Evolutionary conservation across 2,113 vertebrate genomes (phyloP).

Genomic region (Cardinalis cardinalis): DNA sequence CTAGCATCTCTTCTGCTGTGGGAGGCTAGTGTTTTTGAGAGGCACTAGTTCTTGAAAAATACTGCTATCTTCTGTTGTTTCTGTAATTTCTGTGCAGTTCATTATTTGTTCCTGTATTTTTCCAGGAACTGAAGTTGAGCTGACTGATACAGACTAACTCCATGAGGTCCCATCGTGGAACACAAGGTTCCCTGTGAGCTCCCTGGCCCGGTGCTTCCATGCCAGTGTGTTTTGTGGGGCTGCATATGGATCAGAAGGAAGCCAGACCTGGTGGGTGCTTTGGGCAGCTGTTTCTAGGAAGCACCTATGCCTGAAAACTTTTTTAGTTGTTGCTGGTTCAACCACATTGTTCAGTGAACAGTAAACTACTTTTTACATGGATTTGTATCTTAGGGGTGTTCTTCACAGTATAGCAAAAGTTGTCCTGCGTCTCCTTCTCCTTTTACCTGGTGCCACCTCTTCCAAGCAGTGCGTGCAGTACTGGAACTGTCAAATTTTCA

Average conservation of each 20-base stretch:
- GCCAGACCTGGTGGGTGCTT: not conserved
- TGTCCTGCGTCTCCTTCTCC: not conserved
- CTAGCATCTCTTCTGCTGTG: not conserved
- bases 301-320: not conserved
- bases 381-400: not conserved
- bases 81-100: not conserved
- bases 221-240: not conserved
- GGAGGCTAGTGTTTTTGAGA: not conserved
- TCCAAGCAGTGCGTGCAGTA: not conserved
- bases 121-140: not conserved
- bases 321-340: not conserved
- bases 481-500: not conserved
- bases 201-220: fast-evolving
- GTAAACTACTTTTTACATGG: not conserved
- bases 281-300: not conserved
- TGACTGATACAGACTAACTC: not conserved
- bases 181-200: fast-evolving
- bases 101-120: not conserved
- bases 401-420: not conserved
- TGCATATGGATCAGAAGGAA: not conserved
- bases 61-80: not conserved
- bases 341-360: not conserved
- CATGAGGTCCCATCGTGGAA: fast-evolving
- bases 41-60: not conserved
- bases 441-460: not conserved